phyloP scores from a whole-genome alignment of 2,797 vertebrate genomes.

The Cheirogaleus major region DNA sequence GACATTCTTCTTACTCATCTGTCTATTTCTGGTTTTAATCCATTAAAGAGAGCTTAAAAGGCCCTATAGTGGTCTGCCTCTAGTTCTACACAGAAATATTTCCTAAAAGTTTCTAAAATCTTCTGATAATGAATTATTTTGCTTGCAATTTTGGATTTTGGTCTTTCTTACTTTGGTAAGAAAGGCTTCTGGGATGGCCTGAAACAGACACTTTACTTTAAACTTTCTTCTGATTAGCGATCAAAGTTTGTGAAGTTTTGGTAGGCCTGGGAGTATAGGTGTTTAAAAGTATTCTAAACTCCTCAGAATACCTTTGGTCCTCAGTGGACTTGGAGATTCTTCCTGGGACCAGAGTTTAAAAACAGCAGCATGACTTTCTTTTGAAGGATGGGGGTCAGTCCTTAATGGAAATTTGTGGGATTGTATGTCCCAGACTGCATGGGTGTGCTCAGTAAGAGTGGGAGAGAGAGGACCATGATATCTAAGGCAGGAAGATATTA shows the following conservation, averaged over 20 bases:
- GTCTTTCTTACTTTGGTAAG: background rate
- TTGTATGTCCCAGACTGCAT: background rate
- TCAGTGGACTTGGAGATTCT: background rate
- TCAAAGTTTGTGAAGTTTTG: slow-evolving; percentile 6
- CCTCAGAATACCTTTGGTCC: background rate
- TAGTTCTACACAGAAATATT: background rate
- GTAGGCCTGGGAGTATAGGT: background rate
- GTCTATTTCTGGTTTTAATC: slow-evolving; percentile 8
- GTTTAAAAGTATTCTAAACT: slow-evolving; percentile 8
- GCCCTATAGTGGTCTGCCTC: background rate
- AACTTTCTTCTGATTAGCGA: background rate
- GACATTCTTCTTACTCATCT: background rate
- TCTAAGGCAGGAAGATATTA: background rate
- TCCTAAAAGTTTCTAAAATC: background rate
- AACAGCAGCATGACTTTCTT: background rate
- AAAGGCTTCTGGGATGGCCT: background rate
- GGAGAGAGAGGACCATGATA: background rate
- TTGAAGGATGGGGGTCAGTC: background rate
- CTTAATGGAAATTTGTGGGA: background rate
- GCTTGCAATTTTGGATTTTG: slow-evolving; percentile 6
- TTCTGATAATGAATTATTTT: slow-evolving; percentile 18
- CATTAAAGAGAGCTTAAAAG: background rate
- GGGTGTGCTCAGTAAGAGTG: background rate
- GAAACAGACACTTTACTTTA: background rate
- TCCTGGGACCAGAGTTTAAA: slow-evolving; percentile 6